A percentile compares a stretch with the other conserved stretches of the same genome.
Evolutionary conservation across 2,888 invertebrate genomes (phyloP).

Genomic region (Sipunculus nudus): DNA sequence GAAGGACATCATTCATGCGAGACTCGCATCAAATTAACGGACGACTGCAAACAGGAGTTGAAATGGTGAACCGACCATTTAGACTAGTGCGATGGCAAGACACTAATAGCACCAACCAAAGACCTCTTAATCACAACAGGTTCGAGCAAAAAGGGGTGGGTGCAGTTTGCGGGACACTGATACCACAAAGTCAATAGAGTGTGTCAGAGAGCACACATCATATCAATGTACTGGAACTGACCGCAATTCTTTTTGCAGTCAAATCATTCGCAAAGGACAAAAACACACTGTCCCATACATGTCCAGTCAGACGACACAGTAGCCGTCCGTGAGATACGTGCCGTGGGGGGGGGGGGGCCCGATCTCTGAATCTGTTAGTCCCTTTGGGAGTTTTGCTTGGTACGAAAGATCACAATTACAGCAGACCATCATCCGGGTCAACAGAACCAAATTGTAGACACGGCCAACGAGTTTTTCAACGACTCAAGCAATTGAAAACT

Average conservation of each 20-base stretch:
- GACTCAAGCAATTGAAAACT: not conserved
- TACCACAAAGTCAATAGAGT: slow-evolving; percentile 11
- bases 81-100: slow-evolving; percentile 4
- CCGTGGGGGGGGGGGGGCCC: slow-evolving; percentile 14
- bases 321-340: slow-evolving; percentile 17
- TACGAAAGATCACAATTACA: not conserved
- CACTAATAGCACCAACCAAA: not conserved
- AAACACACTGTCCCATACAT: slow-evolving; percentile 7
- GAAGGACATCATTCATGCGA: not conserved
- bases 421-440: not conserved
- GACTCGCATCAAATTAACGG: not conserved
- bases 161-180: slow-evolving; percentile 11
- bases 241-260: slow-evolving; percentile 10
- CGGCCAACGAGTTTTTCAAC: not conserved
- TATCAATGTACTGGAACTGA: slow-evolving; percentile 19
- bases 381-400: too few species aligned
- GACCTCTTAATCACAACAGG: slow-evolving; percentile 3
- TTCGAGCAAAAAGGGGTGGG: not conserved
- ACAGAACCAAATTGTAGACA: not conserved
- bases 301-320: slow-evolving; percentile 11
- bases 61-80: slow-evolving; percentile 16
- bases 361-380: not conserved
- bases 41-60: slow-evolving; percentile 7
- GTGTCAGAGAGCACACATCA: not conserved
- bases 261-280: slow-evolving; percentile 16